Base-by-base conservation (phyloP, 1,140 invertebrate species). In the Hylaeus volcanicus region DNA sequence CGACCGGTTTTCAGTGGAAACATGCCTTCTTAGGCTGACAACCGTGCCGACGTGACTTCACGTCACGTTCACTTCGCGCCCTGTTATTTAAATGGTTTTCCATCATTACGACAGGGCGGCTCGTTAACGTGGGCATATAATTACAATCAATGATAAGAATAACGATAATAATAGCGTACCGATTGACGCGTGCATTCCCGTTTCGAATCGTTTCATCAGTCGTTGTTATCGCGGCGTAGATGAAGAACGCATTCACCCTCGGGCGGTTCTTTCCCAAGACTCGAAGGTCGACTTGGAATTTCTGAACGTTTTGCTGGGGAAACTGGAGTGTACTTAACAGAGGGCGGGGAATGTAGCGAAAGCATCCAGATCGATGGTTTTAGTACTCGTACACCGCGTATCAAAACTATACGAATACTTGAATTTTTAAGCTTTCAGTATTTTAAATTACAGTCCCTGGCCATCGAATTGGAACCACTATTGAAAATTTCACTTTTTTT, bases 131-230 rank as follows among this genome's bases (percentile, higher is more conserved):
- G 14, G 39, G 11, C 53, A 4, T 72, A 72, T 78, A 78, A 78
- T 78, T 76, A 76, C 64, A 39, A n/a, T 4, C n/a, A 45, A 55
- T 55, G 51, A 78, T 78, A 78, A 78, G 72, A 72, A 78, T 68
- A 68, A 51, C 26, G 26, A 26, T 45, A 51, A 51, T 64, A 43
- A 64, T 11, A 70, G 55, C 43, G 65, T 55, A 37, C 66, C 26
- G 74, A 76, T 76, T 45, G 8, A n/a, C 11, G 56, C 6, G 37
- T 45, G 26, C 41, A 77, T 70, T 41, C 75, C 11, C 66, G 53
- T 70, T 53, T 51, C 45, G 3, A 37, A 74, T 74, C 66, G 75
- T 70, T 77, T 60, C 65, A 77, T 77, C 43, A 8, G 45, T 37
- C 37, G 39, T 37, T n/a, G 58, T 77, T 12, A 56, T 51, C 56